A percentile compares a stretch with the other conserved stretches of the same genome.
Conservation (phyloP, 1,140 invertebrate species). For the Drosophila lacertosa region DNA sequence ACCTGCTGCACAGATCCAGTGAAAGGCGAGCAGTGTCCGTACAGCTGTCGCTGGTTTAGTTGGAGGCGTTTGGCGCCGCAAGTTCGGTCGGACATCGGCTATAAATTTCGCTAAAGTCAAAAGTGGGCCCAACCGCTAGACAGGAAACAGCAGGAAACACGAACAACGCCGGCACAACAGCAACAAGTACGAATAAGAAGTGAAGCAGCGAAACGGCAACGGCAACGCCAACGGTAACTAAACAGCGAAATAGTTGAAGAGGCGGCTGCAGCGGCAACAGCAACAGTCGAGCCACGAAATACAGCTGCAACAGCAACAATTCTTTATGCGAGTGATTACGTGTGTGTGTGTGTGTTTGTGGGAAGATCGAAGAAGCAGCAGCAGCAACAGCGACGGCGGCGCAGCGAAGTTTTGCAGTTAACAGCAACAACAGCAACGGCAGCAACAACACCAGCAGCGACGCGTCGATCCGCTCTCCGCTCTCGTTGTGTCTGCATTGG, state of each 20-base stretch:
- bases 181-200: constrained; percentile 47
- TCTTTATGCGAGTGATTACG: constrained; percentile 3
- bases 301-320: constrained; percentile 37
- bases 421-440: constrained; percentile 37
- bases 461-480: constrained; percentile 54
- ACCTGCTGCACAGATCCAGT: constrained; percentile 5
- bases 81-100: constrained; percentile 3
- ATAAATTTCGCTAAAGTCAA: constrained; percentile 51
- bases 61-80: background rate
- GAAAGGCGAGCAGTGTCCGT: background rate
- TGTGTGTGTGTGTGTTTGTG: constrained; percentile 4
- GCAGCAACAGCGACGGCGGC: constrained; percentile 35
- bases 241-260: constrained; percentile 27
- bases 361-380: constrained; percentile 36
- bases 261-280: constrained; percentile 14
- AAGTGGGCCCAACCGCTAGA: constrained; percentile 32
- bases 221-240: no score
- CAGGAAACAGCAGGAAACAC: constrained; percentile 43
- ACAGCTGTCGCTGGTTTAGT: no score
- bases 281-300: constrained; percentile 19
- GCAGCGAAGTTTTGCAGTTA: constrained; percentile 29
- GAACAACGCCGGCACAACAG: constrained; percentile 28
- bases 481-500: constrained; percentile 41
- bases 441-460: constrained; percentile 50
- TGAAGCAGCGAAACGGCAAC: constrained; percentile 40